Base-by-base conservation (phyloP, 2,113 vertebrate species). In the Pteruthius melanotis region DNA sequence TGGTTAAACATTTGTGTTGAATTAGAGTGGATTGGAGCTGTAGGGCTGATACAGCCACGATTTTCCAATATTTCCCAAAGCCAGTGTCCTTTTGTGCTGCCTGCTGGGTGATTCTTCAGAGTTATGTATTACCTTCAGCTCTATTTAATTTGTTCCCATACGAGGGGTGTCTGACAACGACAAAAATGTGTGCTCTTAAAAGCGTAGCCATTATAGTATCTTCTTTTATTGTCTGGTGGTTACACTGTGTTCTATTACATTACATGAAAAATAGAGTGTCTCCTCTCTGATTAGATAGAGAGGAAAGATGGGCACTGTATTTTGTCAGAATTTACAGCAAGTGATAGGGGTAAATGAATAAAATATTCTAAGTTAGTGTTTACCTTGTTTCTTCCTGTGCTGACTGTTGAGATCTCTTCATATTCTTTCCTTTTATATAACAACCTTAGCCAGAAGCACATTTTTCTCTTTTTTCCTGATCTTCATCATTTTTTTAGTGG, bases 181-280 rank as follows among this genome's bases (percentile, higher is more conserved):
- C 94, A 87, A 81, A 95, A 87, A 93, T 54, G 85, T 78, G 70
- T 83, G 76, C 72, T 93, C 23, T 93, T 93, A 86, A 94, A 91
- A 96, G 86, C 1, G 0, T 35, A 89, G 37, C 69, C 76, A 45
- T 92, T 95, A 84, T 7, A 28, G 76, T 75, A 92, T 92, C 92
- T 80, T 59, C 87, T 88, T 86, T 92, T 87, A 85, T 87, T 90
- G 82, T 92, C 76, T 87, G 64, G 37, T 83, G 79, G 75, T 63
- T 96, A 57, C 81, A 83, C 53, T 49, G 56, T 78, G 76, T 83
- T 90, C 76, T 83, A 64, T 84, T 95, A 15, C 64, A 89, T 89
- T 90, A 80, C 66, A 66, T 57, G 89, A 92, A 87, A 95, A 94
- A 95, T 95, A 92, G 78, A 91, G 45, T 95, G 91, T 93, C 84